Base-by-base conservation (phyloP, 2,797 vertebrate genomes). In the Cyprinella venusta region DNA sequence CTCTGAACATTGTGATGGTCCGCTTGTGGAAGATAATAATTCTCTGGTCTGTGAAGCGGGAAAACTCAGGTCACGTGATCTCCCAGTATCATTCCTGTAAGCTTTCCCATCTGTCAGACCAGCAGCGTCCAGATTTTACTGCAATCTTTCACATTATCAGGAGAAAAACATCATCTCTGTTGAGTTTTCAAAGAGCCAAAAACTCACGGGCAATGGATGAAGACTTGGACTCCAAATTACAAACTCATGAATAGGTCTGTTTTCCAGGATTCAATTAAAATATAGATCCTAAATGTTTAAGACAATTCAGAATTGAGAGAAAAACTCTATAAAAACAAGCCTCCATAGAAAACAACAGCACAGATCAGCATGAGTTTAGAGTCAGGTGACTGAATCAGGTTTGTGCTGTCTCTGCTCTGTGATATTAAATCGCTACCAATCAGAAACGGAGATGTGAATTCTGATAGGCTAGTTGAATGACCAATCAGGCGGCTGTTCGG, bases 1-100 rank as follows among this genome's bases (percentile, higher is more conserved):
- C 82, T 82, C 82, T n/a, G 83, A 45, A 45, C 79, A 68, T 2
- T 88, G 87, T 93, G 92, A 93, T 94, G 93, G 93, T 94, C 93
- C 88, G 90, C 87, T 93, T 85, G 76, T 84, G 89, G 89, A 88
- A 88, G 87, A 88, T 65, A 86, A 85, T 85, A 86, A 85, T 85
- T 70, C 78, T 81, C 80, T 75, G 36, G n/a, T 65, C 36, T 71
- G 83, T 76, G 78, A 80, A 80, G 65, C 69, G 64, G 75, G 78
- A 67, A 26, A 85, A 67, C 69, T 24, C 70, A 71, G 70, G 78
- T 76, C 78, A 69, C 70, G 30, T 33, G 80, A 84, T 83, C 84
- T 52, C 24, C 70, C 6, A 86, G 81, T 79, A 86, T 86, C 77
- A 84, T 85, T 84, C 76, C 79, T 38, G 59, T 84, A 81, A 87